phyloP scores from a whole-genome alignment of 2,113 vertebrate genomes.

The Archocentrus centrarchus region DNA sequence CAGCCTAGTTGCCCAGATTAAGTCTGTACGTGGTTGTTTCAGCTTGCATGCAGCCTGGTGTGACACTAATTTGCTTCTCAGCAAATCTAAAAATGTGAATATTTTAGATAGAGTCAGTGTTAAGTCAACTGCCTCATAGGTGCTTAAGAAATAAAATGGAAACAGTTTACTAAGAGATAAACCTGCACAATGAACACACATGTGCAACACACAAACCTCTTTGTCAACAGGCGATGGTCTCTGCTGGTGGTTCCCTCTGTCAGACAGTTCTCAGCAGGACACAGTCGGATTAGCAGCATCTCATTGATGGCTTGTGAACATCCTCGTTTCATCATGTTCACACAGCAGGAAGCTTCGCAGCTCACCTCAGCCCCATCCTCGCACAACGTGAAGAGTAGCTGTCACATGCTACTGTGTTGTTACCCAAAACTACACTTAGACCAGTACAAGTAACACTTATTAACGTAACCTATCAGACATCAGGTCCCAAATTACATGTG shows the following conservation, averaged over 20 bases:
- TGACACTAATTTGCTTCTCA: neutral
- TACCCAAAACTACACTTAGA: neutral
- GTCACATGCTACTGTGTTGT: neutral
- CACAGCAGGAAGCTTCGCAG: conserved; percentile 44
- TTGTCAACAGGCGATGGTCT: conserved; percentile 30
- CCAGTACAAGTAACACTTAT: neutral
- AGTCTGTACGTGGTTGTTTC: conserved; percentile 7
- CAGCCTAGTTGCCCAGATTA: conserved; percentile 62
- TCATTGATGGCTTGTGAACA: conserved; percentile 40
- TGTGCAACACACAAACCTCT: neutral
- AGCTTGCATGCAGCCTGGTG: neutral
- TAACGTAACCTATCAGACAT: neutral
- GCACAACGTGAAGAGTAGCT: neutral
- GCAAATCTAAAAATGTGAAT: neutral
- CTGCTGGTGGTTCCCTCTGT: conserved; percentile 35
- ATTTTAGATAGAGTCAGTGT: neutral
- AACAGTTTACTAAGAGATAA: neutral
- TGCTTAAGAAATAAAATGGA: neutral
- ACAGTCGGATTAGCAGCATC: conserved; percentile 46
- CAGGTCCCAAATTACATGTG: neutral
- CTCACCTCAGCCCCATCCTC: conserved; percentile 11
- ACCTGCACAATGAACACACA: neutral
- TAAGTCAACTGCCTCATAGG: neutral
- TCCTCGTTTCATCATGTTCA: conserved; percentile 46
- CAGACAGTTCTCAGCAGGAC: conserved; percentile 57